Evolutionary conservation across 1,140 invertebrate genomes (phyloP).

Genomic region (Drosophila hydei): DNA sequence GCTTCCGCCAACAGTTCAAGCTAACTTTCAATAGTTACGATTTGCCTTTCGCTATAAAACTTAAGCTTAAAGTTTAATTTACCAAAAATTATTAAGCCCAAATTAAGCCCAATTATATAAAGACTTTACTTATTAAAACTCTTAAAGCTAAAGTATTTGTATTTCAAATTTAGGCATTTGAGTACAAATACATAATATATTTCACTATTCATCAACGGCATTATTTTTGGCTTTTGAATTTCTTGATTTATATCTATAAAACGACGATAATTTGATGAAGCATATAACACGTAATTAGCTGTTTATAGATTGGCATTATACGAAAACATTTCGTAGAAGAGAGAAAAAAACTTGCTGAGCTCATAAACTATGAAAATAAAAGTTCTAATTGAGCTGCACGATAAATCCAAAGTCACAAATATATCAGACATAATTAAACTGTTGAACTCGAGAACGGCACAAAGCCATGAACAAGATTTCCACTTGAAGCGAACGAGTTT

Average conservation of each 20-base stretch:
- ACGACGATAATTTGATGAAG: background rate
- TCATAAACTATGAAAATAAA: constrained; percentile 6
- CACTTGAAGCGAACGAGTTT: constrained; percentile 34
- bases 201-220: background rate
- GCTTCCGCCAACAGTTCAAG: too few relatives aligned
- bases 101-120: too few relatives aligned
- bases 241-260: background rate
- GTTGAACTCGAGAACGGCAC: constrained; percentile 45
- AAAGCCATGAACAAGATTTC: constrained; percentile 18
- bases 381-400: constrained; percentile 36
- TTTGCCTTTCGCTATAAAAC: too few relatives aligned
- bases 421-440: constrained; percentile 62
- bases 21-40: too few relatives aligned
- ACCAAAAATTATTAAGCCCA: too few relatives aligned
- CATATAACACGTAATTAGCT: constrained; percentile 2
- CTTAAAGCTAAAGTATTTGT: too few relatives aligned
- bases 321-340: constrained; percentile 1
- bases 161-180: too few relatives aligned
- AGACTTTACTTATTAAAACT: too few relatives aligned
- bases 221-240: background rate
- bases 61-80: too few relatives aligned
- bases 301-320: constrained; percentile 5
- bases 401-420: constrained; percentile 35
- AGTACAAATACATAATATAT: too few relatives aligned
- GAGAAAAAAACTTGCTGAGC: background rate